phyloP scores from a whole-genome alignment of 2,797 vertebrate species.

The Pempheris klunzingeri region DNA sequence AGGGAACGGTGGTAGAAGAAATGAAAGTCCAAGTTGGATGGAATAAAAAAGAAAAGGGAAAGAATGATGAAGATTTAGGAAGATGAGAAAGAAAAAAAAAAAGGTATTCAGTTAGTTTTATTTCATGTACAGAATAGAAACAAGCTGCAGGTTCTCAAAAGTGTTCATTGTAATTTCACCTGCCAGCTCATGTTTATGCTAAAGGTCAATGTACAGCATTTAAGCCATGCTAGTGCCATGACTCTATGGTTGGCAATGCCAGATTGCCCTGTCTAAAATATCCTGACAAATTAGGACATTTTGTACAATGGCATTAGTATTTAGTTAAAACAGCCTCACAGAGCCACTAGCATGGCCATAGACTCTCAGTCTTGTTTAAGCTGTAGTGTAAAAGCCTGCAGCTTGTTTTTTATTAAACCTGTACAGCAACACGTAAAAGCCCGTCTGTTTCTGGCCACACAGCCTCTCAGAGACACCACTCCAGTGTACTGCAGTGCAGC shows the following conservation, averaged over 20 bases:
- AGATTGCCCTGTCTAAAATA: not conserved
- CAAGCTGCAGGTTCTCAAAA: conserved; percentile 71
- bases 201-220: not conserved
- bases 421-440: conserved; percentile 29
- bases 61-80: conserved; percentile 37
- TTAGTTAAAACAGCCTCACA: not conserved
- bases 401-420: conserved; percentile 70
- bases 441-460: conserved; percentile 52
- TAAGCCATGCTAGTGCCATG: not conserved
- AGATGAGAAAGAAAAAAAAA: conserved; percentile 49
- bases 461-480: conserved; percentile 54
- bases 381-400: conserved; percentile 58
- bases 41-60: conserved; percentile 25
- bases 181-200: not conserved
- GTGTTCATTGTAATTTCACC: not conserved
- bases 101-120: conserved; percentile 70
- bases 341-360: not conserved
- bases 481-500: conserved; percentile 47
- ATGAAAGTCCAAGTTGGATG: conserved; percentile 34
- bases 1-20: conserved; percentile 17
- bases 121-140: conserved; percentile 60
- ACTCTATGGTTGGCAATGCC: not conserved
- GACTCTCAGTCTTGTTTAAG: not conserved
- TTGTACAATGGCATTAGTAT: not conserved
- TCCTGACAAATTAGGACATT: not conserved